A percentile compares a stretch with the other conserved stretches of the same genome.
phyloP scores from a whole-genome alignment of 2,113 vertebrate genomes.

The Atlantisia rogersi region DNA sequence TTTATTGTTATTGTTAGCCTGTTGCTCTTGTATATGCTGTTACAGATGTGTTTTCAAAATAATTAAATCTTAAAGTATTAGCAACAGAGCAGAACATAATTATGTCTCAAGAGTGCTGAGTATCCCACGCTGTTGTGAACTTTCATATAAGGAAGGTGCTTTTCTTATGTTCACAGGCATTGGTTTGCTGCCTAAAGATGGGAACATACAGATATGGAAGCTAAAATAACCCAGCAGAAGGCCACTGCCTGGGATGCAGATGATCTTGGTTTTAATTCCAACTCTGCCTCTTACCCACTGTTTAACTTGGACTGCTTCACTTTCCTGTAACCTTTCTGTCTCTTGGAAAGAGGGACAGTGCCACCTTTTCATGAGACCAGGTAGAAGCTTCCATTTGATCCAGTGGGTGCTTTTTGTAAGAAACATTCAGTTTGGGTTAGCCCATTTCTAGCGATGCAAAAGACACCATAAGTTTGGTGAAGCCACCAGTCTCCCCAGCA shows the following conservation, averaged over 20 bases:
- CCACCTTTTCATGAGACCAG: rapidly evolving
- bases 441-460: neutral
- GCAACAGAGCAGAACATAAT: neutral
- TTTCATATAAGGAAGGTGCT: neutral
- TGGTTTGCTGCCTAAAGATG: neutral
- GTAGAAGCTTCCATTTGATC: neutral
- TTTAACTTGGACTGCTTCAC: neutral
- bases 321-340: neutral
- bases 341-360: neutral
- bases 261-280: neutral
- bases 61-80: constrained; percentile 12
- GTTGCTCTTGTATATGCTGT: constrained; percentile 3
- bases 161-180: neutral
- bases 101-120: neutral
- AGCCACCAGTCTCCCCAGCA: neutral
- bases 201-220: neutral
- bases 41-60: constrained; percentile 46
- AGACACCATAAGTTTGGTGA: neutral
- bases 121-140: neutral
- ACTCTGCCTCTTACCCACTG: neutral
- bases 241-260: neutral
- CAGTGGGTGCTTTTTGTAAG: neutral
- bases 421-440: neutral
- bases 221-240: neutral
- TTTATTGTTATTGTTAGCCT: constrained; percentile 31